Conservation (phyloP, 2,888 invertebrate species). For the Hirtodrosophila confusa region DNA sequence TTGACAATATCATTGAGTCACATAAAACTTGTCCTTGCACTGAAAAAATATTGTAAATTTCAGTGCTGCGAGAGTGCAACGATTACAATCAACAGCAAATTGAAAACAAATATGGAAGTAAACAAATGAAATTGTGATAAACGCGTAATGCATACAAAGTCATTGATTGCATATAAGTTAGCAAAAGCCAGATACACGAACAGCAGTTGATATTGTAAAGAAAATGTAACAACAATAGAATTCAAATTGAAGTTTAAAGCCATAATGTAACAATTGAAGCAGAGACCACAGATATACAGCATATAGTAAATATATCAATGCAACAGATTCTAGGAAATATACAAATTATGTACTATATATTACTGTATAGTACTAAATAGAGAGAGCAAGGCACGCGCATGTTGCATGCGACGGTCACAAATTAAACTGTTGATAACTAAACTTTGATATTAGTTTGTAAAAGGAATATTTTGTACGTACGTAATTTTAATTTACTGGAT, state of each 20-base stretch:
- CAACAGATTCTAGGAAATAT: conserved; percentile 38
- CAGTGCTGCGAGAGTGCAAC: conserved; percentile 7
- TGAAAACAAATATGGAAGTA: conserved; percentile 52
- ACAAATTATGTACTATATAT: conserved; percentile 40
- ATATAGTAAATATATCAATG: conserved; percentile 32
- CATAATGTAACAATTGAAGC: conserved; percentile 48
- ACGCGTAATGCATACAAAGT: conserved; percentile 67
- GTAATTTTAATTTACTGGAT: conserved; percentile 69
- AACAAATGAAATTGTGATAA: conserved; percentile 74
- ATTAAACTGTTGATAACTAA: conserved; percentile 83
- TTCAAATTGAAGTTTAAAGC: conserved; percentile 44
- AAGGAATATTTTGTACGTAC: conserved; percentile 71
- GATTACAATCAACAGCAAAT: conserved; percentile 38
- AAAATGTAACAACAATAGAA: conserved; percentile 29
- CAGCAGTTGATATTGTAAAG: conserved; percentile 28
- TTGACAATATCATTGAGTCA: conserved; percentile 58
- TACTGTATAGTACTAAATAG: conserved; percentile 45
- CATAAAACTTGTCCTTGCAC: conserved; percentile 11
- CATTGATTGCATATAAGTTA: conserved; percentile 69
- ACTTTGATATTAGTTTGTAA: conserved; percentile 83
- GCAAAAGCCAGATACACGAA: conserved; percentile 21
- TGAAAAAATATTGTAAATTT: conserved; percentile 16
- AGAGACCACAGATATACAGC: conserved; percentile 25
- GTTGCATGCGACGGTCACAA: conserved; percentile 70
- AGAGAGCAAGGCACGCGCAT: conserved; percentile 69